These are phyloP conservation scores for Chelonus insularis DNA, from an alignment of 1,140 invertebrate species.

Conservation along the genomic window DNA sequence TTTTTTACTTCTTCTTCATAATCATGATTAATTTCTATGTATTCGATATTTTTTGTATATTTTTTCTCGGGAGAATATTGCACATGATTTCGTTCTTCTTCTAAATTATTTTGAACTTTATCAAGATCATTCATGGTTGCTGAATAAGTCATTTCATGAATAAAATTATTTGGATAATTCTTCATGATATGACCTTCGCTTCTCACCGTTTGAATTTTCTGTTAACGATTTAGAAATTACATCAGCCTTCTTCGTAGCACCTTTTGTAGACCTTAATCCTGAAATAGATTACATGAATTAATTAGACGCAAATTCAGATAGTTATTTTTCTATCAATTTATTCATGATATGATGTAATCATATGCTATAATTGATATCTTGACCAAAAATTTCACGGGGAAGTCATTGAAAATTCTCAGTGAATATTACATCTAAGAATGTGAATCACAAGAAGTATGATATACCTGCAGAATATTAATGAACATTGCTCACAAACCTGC, in stretches of 20 bases:
- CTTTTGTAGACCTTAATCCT: conserved; percentile 31
- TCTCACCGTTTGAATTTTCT: conserved; percentile 26
- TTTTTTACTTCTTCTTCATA: conserved; percentile 30
- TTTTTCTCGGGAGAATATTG: conserved; percentile 39
- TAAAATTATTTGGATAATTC: conserved; percentile 25
- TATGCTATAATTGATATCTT: not conserved
- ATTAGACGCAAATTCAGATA: too few relatives aligned
- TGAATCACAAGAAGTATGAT: conserved; percentile 19
- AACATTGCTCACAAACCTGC: conserved; percentile 10
- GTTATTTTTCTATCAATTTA: too few relatives aligned
- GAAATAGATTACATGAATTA: too few relatives aligned
- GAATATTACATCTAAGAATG: not conserved
- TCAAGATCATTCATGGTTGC: conserved; percentile 45
- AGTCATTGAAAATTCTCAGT: not conserved
- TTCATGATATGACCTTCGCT: conserved; percentile 34
- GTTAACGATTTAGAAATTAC: conserved; percentile 29
- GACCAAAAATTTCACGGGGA: not conserved
- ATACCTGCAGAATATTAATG: conserved; percentile 34
- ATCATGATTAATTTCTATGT: conserved; percentile 33
- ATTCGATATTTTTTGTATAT: conserved; percentile 47
- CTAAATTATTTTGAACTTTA: conserved; percentile 34
- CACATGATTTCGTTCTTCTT: conserved; percentile 33
- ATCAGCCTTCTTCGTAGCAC: conserved; percentile 24
- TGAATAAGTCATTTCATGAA: conserved; percentile 38
- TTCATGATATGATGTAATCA: not conserved